Evolutionary conservation across 1,140 invertebrate species (phyloP), one percentile per base, ranked within the genome.

Genomic region (Conus ventricosus): DNA sequence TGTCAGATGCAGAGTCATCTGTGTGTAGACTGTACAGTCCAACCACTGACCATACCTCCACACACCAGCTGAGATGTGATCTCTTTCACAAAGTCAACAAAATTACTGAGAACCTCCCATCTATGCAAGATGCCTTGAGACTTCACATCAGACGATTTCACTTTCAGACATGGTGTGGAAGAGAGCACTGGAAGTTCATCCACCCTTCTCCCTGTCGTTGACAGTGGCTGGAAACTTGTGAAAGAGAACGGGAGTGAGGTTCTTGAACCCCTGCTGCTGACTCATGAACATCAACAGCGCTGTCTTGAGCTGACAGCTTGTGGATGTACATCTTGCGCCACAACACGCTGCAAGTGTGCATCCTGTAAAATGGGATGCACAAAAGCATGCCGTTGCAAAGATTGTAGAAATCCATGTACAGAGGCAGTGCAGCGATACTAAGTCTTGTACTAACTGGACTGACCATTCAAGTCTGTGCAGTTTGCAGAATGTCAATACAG

Each of bases 201-300:
- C 80, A 82, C 80, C 25, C 80, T 82, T 0, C 54, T 11, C 15
- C 10, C 80, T 25, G 15, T 23, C 27, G 80, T 13, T n/a, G 51
- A 54, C 17, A 53, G 80, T 82, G 39, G 23, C 80, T 82, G 80
- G 80, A 82, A 82, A 82, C 39, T 82, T 53, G 80, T 54, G 54
- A 82, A 82, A 54, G 8, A 82, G 51, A 55, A 53, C 8, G 80
- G 39, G 11, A 54, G 80, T 82, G 39, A 82, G 27, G 23, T 54
- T 17, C 15, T 53, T 53, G n/a, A 53, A 17, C 51, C 51, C 51
- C 80, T 20, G 80, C 54, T 17, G 39, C 80, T 17, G 54, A 82
- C 80, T 25, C 54, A 54, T 11, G 80, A 54, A 13, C 39, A 20
- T 82, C 80, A 82, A 82, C 39, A 8, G 51, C 15, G 39, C 23